Evolutionary conservation across 2,113 vertebrate species (phyloP).

Genomic region (Lophochroa leadbeateri): DNA sequence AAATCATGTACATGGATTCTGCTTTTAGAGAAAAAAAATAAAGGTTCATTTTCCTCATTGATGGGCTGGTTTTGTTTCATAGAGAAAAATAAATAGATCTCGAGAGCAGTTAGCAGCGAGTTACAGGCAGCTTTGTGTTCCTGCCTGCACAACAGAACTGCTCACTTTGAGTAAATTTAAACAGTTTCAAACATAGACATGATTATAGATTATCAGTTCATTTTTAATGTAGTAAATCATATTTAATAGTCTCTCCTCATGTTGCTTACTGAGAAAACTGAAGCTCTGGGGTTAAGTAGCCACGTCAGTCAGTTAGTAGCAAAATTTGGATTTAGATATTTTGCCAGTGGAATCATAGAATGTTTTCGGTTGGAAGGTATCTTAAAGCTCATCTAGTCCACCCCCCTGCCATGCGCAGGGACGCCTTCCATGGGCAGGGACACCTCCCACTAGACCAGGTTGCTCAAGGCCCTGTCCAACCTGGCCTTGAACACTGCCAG

Average conservation of each 20-base stretch:
- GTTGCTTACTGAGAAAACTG: background rate
- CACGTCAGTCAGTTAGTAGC: background rate
- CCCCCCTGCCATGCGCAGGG: background rate
- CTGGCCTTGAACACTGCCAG: background rate
- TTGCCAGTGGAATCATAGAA: background rate
- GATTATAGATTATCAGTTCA: background rate
- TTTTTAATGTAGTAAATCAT: background rate
- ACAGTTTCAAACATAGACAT: background rate
- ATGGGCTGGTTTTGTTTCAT: conserved; percentile 59
- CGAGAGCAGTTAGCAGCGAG: background rate
- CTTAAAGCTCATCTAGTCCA: background rate
- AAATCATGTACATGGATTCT: conserved; percentile 29
- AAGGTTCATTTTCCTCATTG: conserved; percentile 47
- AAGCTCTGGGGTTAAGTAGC: background rate
- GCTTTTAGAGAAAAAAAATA: conserved; percentile 51
- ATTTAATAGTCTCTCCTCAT: background rate
- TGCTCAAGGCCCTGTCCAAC: too few species aligned
- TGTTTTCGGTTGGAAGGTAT: background rate
- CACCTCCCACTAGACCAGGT: too few species aligned
- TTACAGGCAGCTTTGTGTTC: background rate
- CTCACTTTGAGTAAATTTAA: background rate
- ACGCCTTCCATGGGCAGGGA: too few species aligned
- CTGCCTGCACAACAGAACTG: background rate
- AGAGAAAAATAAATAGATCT: background rate
- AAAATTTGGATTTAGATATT: background rate